Base-by-base conservation (phyloP, 2,888 invertebrate species). In the Stenolophus ochropezus region DNA sequence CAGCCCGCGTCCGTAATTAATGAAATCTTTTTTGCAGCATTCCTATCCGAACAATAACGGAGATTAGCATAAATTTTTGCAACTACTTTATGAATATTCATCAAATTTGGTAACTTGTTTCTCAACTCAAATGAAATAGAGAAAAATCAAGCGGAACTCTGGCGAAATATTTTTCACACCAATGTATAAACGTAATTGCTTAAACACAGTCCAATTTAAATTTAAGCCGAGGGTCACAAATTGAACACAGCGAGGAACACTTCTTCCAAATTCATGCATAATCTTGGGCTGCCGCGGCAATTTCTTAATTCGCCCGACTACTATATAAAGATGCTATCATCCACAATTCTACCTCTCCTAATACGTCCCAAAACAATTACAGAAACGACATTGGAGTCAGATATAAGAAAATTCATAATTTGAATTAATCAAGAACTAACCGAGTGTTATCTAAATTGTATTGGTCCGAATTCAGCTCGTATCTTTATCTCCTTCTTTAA, bases 191-290 rank as follows among this genome's bases (percentile, higher is more conserved):
- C 25, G 27, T 61, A 61, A 61, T 61, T 61, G 61, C 61, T 61
- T 23, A 27, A 61, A 61, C 61, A 61, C 61, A 14, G 61, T 61
- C 61, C 61, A 61, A 61, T 61, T 61, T 61, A 61, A 61, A 61
- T 61, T 61, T 61, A 61, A 61, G 25, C 25, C 61, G 27, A 61
- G 61, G 27, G 61, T 27, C 61, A 27, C 61, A 61, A 61, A 61
- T 61, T 61, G 61, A 61, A 61, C 61, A 27, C 61, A n/a, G 21
- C 25, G 56, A 61, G 61, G 5, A 61, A 25, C 25, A 61, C 23
- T 61, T 61, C 61, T 61, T 61, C 61, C 61, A 61, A 61, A 61
- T 61, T 61, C 61, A 61, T 61, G 61, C 61, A 61, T 61, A 61
- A 61, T 61, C 27, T 27, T 25, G 14, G 56, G 11, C 23, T 61